Conservation (phyloP, 1,140 invertebrate species). For the Zaprionus capensis region DNA sequence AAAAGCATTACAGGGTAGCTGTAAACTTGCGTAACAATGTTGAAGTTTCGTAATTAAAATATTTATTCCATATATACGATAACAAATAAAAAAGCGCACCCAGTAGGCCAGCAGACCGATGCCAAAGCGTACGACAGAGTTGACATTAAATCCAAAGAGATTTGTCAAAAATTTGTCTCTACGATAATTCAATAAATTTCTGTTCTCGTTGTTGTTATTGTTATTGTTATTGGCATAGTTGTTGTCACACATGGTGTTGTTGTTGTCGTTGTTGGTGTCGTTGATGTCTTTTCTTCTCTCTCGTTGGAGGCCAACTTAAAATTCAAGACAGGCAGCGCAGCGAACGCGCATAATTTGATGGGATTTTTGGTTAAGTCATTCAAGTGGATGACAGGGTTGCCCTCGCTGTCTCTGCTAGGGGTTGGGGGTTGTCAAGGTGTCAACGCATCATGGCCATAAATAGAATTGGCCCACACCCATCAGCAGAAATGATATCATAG, state of each 20-base stretch:
- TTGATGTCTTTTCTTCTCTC: constrained; percentile 18
- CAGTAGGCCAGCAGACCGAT: not conserved
- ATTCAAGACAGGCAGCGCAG: constrained; percentile 74
- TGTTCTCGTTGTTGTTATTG: constrained; percentile 35
- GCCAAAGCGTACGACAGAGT: constrained; percentile 13
- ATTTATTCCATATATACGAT: not conserved
- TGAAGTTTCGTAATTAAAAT: not conserved
- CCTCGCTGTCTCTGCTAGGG: not conserved
- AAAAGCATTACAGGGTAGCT: too few species aligned
- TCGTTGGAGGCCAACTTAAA: constrained; percentile 48
- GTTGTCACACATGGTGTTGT: constrained; percentile 10
- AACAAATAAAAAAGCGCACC: not conserved
- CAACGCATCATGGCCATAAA: constrained; percentile 47
- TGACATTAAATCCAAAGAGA: constrained; percentile 45
- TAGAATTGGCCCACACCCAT: constrained; percentile 44
- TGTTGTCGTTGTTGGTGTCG: not conserved
- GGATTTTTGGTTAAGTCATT: constrained; percentile 77
- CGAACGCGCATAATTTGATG: constrained; percentile 74
- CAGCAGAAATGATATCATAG: constrained; percentile 40
- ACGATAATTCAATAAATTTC: constrained; percentile 45
- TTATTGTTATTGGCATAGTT: constrained; percentile 18
- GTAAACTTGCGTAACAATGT: not conserved
- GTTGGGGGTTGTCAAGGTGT: constrained; percentile 33
- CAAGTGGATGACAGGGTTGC: constrained; percentile 42
- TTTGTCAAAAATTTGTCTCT: constrained; percentile 53